A percentile compares a stretch with the other conserved stretches of the same genome.
phyloP scores from a whole-genome alignment of 2,113 vertebrate genomes.

The Myotis yumanensis region DNA sequence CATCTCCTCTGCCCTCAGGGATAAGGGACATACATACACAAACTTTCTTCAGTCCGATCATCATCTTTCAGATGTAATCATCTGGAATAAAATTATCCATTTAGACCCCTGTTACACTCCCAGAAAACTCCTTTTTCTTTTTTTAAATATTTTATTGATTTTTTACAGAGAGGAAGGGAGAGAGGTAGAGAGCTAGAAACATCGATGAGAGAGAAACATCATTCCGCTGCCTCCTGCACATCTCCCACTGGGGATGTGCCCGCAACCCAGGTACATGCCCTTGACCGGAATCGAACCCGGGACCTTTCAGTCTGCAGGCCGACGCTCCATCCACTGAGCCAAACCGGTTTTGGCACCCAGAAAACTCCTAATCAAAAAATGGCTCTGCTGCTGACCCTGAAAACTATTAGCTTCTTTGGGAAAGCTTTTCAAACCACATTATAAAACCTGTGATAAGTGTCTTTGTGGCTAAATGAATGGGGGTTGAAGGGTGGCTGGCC shows the following conservation, averaged over 20 bases:
- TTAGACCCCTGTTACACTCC: neutral
- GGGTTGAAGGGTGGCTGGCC: neutral
- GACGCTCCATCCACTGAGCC: too few relatives aligned
- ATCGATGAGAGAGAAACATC: too few relatives aligned
- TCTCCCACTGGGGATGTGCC: too few relatives aligned
- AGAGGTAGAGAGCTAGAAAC: too few relatives aligned
- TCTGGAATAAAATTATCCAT: neutral
- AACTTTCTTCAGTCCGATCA: neutral
- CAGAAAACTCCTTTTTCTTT: neutral
- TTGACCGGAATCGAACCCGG: too few relatives aligned
- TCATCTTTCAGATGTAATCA: neutral
- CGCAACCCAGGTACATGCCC: too few relatives aligned
- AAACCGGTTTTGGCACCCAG: too few relatives aligned
- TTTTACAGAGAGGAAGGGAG: too few relatives aligned
- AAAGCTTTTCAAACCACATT: neutral
- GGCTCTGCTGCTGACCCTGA: neutral
- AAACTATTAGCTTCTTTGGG: neutral
- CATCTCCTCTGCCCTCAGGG: constrained; percentile 70
- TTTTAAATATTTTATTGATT: too few relatives aligned
- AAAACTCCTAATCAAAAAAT: neutral
- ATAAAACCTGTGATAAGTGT: neutral
- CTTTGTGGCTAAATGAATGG: neutral
- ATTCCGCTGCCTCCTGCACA: too few relatives aligned
- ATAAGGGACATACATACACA: constrained; percentile 7
- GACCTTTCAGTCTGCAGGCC: too few relatives aligned